Evolutionary conservation across 2,888 invertebrate species (phyloP).

Genomic region (Tachina grossa): DNA sequence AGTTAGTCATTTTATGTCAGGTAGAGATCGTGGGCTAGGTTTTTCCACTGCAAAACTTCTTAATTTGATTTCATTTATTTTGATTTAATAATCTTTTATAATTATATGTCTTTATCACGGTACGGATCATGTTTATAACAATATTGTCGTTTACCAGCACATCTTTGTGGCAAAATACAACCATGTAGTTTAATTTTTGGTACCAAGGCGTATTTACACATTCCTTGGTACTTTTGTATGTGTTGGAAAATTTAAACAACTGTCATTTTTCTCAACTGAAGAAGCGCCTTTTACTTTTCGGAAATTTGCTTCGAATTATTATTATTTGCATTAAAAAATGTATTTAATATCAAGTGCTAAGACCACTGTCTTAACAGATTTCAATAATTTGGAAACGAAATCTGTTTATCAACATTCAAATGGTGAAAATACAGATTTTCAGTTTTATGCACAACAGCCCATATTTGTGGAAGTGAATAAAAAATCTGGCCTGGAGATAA

Average conservation of each 20-base stretch:
- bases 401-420: conserved; percentile 77
- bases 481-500: conserved; percentile 79
- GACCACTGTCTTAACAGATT: conserved; percentile 79
- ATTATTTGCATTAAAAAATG: conserved; percentile 74
- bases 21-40: no score
- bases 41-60: no score
- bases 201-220: background rate
- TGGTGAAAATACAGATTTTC: conserved; percentile 80
- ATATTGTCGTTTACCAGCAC: no score
- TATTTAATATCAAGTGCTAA: conserved; percentile 80
- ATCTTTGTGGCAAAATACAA: no score
- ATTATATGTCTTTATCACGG: no score
- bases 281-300: conserved; percentile 39
- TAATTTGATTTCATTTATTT: no score
- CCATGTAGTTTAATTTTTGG: background rate
- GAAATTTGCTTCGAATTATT: background rate
- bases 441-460: conserved; percentile 78
- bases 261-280: conserved; percentile 38
- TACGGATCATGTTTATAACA: no score
- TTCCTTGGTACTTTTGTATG: no score
- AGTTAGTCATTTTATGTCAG: no score
- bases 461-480: conserved; percentile 80
- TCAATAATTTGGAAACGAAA: conserved; percentile 79
- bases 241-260: conserved; percentile 36
- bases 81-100: no score